A percentile compares a stretch with the other conserved stretches of the same genome.
These are phyloP conservation scores for Diarsia rubi DNA, from an alignment of 2,888 invertebrate genomes.

Conservation along the genomic window DNA sequence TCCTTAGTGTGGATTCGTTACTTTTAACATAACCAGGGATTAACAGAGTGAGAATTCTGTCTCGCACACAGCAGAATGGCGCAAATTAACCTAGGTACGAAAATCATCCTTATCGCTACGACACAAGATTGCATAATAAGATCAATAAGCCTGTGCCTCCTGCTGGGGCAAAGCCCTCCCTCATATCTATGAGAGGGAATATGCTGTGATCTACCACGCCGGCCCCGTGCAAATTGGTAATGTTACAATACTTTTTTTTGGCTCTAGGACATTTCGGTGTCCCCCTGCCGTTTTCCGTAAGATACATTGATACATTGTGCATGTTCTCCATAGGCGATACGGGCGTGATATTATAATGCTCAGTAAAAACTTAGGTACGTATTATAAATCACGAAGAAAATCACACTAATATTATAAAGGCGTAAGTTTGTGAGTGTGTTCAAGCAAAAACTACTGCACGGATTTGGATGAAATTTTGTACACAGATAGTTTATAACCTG, in stretches of 20 bases:
- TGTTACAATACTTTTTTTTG: not conserved
- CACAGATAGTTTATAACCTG: no score
- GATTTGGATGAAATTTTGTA: no score
- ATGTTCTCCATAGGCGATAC: no score
- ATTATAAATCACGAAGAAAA: constrained; percentile 23
- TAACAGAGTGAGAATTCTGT: not conserved
- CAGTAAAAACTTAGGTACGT: not conserved
- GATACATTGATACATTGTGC: not conserved
- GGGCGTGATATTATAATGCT: not conserved
- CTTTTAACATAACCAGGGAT: not conserved
- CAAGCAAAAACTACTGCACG: no score
- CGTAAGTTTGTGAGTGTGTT: no score
- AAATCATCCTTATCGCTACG: not conserved
- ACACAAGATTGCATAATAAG: not conserved
- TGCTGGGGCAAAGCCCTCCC: not conserved
- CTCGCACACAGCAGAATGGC: not conserved
- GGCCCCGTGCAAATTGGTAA: not conserved
- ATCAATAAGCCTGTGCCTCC: not conserved
- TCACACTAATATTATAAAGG: no score
- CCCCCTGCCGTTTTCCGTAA: not conserved
- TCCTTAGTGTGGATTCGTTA: not conserved
- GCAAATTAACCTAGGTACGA: not conserved
- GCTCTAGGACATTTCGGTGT: not conserved
- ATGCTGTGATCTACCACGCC: not conserved
- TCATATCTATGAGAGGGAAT: not conserved